These are phyloP conservation scores for Eupleurogrammus muticus DNA, from an alignment of 2,797 vertebrate genomes.

Conservation along the genomic window DNA sequence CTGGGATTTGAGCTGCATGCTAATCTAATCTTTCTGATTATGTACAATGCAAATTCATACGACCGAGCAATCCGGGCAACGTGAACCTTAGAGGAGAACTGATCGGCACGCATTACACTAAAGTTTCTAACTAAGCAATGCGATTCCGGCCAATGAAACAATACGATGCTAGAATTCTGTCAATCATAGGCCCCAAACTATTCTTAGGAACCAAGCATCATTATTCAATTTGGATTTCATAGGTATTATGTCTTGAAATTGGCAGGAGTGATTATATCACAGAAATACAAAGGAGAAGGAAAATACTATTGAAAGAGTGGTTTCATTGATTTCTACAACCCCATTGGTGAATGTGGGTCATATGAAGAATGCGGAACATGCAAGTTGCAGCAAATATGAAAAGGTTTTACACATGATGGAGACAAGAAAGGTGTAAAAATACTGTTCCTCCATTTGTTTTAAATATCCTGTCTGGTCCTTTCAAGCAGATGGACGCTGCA, in stretches of 20 bases:
- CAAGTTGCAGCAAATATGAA: slow-evolving; percentile 1
- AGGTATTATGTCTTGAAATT: slow-evolving; percentile 22
- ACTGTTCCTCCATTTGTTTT: slow-evolving; percentile 8
- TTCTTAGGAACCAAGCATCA: slow-evolving; percentile 14
- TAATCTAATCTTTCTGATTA: no score
- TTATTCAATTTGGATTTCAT: slow-evolving; percentile 34
- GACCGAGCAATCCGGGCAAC: no score
- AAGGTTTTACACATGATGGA: slow-evolving; percentile 5
- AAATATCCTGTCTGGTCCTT: slow-evolving; percentile 13
- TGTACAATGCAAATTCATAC: no score
- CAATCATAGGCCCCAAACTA: not conserved
- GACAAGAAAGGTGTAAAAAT: slow-evolving; percentile 11
- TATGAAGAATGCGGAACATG: not conserved
- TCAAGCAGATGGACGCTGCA: not conserved
- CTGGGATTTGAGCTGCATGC: no score
- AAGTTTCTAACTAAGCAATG: not conserved
- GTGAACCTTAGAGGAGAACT: no score
- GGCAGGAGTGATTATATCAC: not conserved
- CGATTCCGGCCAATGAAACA: not conserved
- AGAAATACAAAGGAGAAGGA: slow-evolving; percentile 1
- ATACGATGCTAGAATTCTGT: not conserved
- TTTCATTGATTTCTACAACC: slow-evolving; percentile 1
- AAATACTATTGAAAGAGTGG: not conserved
- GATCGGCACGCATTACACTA: no score
- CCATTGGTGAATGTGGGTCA: not conserved